A percentile compares a stretch with the other conserved stretches of the same genome.
Conservation (phyloP, 35 echinoderm and acorn worm genomes). For the Strongylocentrotus purpuratus region DNA sequence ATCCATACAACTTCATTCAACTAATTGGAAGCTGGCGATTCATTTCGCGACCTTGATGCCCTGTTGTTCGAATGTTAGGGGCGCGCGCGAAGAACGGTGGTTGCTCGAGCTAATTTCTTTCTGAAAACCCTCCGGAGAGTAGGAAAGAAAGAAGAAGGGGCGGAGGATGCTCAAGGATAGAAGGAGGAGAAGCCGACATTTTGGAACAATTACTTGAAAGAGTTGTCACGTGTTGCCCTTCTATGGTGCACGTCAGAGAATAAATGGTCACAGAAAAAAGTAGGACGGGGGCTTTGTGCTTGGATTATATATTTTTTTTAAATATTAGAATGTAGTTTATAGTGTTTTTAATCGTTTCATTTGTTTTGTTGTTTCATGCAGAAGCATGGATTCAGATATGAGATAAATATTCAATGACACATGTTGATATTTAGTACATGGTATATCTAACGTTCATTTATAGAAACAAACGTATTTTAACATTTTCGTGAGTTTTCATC, state of each 20-base stretch:
- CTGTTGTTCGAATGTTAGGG: constrained; percentile 1
- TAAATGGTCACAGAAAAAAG: background rate
- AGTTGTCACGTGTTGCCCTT: background rate
- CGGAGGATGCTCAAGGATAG: background rate
- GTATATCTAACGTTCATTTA: too few relatives aligned
- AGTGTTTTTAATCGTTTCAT: background rate
- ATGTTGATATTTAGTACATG: too few relatives aligned
- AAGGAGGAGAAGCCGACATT: background rate
- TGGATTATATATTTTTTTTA: background rate
- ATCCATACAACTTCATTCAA: constrained; percentile 5
- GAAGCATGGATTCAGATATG: background rate
- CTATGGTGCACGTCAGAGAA: background rate
- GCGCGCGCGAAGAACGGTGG: background rate
- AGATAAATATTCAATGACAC: too few relatives aligned
- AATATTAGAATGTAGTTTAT: background rate
- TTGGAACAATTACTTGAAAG: background rate
- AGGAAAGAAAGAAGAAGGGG: background rate
- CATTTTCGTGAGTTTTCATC: too few relatives aligned
- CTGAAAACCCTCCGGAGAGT: background rate
- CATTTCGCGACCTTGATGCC: background rate
- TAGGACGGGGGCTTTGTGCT: background rate
- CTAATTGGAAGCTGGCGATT: background rate
- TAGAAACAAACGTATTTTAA: too few relatives aligned
- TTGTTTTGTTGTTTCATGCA: background rate
- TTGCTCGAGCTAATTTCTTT: background rate